Conservation (phyloP, 2,888 invertebrate species). For the Habrosyne pyritoides region DNA sequence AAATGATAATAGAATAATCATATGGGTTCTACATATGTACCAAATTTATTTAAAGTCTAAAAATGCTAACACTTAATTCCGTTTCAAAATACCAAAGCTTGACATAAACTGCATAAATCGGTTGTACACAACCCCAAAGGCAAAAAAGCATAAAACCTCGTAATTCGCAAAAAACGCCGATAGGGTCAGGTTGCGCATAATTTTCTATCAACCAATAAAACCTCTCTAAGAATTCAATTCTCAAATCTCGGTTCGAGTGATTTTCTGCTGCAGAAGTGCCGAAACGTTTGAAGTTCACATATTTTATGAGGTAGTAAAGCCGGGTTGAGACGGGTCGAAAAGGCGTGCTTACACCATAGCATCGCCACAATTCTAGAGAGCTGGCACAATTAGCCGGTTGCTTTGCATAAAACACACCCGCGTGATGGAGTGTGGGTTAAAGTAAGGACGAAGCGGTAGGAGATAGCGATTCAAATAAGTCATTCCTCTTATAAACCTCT, state of each 20-base stretch:
- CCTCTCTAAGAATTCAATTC: background rate
- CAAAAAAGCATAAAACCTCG: no score
- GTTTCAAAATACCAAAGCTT: no score
- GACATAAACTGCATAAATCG: no score
- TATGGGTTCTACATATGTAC: no score
- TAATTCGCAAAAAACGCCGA: no score
- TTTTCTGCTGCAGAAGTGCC: background rate
- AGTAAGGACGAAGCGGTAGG: slow-evolving; percentile 20
- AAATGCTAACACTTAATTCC: no score
- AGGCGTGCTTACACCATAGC: slow-evolving; percentile 52
- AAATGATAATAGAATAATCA: no score
- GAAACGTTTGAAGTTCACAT: slow-evolving; percentile 33
- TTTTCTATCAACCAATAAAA: background rate
- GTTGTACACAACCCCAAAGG: no score
- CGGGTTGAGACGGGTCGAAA: slow-evolving; percentile 39
- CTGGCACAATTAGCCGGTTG: slow-evolving; percentile 66
- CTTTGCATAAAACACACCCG: slow-evolving; percentile 67
- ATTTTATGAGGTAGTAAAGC: slow-evolving; percentile 47
- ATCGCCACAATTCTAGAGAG: slow-evolving; percentile 52
- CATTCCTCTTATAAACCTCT: no score
- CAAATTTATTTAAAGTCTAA: no score
- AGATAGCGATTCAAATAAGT: background rate
- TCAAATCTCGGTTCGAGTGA: background rate
- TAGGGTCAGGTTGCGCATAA: background rate
- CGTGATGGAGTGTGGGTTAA: slow-evolving; percentile 32